Base-by-base conservation (phyloP, 2,113 vertebrate genomes). In the Chionodraco myersi region DNA sequence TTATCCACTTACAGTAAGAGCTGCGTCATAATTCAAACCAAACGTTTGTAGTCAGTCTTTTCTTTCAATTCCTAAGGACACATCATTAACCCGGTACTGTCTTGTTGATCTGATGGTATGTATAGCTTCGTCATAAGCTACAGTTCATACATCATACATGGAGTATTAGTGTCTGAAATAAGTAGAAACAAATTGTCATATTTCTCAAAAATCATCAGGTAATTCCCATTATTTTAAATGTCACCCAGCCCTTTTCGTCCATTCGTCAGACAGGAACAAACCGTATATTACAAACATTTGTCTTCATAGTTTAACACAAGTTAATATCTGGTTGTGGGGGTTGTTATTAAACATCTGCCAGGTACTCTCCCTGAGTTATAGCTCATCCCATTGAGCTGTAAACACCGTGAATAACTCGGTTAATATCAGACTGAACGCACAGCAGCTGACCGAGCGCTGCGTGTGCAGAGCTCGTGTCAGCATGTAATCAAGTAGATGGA, bases 401-500 rank as follows among this genome's bases (percentile, higher is more conserved):
- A 12, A 9, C 12, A 57, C 52, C 54, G 52, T 14, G n/a, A 18
- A 36, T 54, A 72, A 80, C 49, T 79, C 54, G 21, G 64, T 80
- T 58, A 44, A 72, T 76, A 62, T 66, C 66, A 51, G 58, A 81
- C 77, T 76, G 53, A 76, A 73, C 80, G 73, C 66, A 13, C 49
- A 36, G 58, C 60, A 54, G 66, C 45, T 21, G 72, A 71, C n/a
- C 0, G 64, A 53, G 76, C 68, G 8, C 75, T 62, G 48, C 2
- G 65, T 69, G 70, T 54, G 15, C 15, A 15, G 23, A 26, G 84
- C 75, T 71, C 76, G 65, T 87, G 71, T 82, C 72, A 54, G 72
- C 64, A 59, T 59, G 80, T 79, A 87, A 87, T 84, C 78, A 85
- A 80, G 60, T 57, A 83, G 87, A 88, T 89, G 80, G 84, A 71